Evolutionary conservation across 2,113 vertebrate genomes (phyloP).

Genomic region (Azemiops feae): DNA sequence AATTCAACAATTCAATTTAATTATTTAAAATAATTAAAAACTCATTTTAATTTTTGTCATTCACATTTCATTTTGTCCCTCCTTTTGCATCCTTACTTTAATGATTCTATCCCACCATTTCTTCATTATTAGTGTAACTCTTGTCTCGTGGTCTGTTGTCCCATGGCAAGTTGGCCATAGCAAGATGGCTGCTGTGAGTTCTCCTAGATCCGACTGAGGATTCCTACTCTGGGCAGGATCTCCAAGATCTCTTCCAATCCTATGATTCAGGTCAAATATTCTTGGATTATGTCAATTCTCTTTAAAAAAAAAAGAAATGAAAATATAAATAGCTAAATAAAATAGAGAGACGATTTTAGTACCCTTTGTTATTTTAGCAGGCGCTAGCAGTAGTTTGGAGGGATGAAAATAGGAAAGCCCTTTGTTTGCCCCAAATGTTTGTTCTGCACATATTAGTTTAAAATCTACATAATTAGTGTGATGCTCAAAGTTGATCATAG

Average conservation of each 20-base stretch:
- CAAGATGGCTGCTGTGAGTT: not conserved
- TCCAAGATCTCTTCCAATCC: not conserved
- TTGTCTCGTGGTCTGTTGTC: not conserved
- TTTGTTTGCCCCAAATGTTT: not conserved
- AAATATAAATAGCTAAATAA: not conserved
- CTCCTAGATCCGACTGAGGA: not conserved
- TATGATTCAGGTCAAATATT: not conserved
- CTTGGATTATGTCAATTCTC: not conserved
- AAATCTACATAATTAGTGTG: not conserved
- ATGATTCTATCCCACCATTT: not conserved
- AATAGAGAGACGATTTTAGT: not conserved
- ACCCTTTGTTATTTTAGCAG: not conserved
- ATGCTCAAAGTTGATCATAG: not conserved
- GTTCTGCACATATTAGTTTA: not conserved
- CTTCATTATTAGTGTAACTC: not conserved
- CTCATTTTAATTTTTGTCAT: not conserved
- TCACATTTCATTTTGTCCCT: not conserved
- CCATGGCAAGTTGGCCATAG: not conserved
- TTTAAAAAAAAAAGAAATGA: not conserved
- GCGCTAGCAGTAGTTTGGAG: not conserved
- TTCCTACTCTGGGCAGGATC: not conserved
- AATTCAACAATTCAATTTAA: not conserved
- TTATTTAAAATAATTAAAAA: not conserved
- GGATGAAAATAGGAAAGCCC: not conserved
- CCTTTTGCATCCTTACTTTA: not conserved